A percentile compares a stretch with the other conserved stretches of the same genome.
Conservation (phyloP, 2,113 vertebrate genomes). For the Pseudonaja textilis region DNA sequence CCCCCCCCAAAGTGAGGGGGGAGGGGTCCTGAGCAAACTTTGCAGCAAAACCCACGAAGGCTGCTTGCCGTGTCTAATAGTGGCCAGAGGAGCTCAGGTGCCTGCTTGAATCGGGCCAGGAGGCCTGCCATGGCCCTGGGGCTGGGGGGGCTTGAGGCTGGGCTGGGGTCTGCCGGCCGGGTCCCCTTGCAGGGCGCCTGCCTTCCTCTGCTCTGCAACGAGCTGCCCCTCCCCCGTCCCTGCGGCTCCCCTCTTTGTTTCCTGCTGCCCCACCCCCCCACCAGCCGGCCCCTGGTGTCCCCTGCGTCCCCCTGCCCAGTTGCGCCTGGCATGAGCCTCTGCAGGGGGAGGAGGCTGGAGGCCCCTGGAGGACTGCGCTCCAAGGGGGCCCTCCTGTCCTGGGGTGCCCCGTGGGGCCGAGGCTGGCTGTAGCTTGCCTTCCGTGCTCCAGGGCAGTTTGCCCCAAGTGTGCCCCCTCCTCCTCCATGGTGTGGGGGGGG, state of each 20-base stretch:
- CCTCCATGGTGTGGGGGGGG: too few relatives aligned
- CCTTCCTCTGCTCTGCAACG: background rate
- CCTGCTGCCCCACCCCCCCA: conserved; percentile 32
- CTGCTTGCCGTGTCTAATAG: background rate
- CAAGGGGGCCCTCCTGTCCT: background rate
- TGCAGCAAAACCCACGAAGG: background rate
- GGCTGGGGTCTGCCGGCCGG: background rate
- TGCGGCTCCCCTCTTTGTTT: conserved; percentile 55
- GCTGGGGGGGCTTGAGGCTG: background rate
- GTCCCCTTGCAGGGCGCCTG: too few relatives aligned
- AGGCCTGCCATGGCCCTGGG: background rate
- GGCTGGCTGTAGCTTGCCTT: background rate
- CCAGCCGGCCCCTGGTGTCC: background rate
- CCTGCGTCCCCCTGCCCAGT: background rate
- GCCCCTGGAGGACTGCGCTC: background rate
- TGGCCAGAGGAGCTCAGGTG: background rate
- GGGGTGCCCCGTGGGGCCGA: background rate
- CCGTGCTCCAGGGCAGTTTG: background rate
- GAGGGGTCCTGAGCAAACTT: background rate
- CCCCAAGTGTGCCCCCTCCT: too few relatives aligned
- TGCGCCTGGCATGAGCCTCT: too few relatives aligned
- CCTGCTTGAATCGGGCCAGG: background rate
- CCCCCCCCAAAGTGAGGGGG: too few relatives aligned
- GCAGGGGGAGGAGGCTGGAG: background rate
- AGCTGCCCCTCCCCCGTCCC: conserved; percentile 14